phyloP scores from a whole-genome alignment of 2,113 vertebrate genomes.

The Dascyllus trimaculatus region DNA sequence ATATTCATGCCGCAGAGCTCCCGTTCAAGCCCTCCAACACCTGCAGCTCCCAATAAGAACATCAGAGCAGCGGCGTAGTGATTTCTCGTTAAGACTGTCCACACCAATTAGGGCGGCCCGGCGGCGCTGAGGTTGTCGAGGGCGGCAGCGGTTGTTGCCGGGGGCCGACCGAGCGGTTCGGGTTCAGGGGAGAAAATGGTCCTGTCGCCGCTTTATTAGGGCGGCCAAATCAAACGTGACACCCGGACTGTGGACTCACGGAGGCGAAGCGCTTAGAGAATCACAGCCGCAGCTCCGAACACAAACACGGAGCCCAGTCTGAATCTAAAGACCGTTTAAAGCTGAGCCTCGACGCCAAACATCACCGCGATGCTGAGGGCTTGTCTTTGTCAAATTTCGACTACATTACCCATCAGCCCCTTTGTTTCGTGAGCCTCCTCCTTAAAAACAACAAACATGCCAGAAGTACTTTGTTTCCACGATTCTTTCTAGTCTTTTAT shows the following conservation, averaged over 20 bases:
- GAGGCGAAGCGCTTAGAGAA: slow-evolving; percentile 23
- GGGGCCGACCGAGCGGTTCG: slow-evolving; percentile 24
- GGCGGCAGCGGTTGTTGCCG: slow-evolving; percentile 23
- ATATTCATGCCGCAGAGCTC: neutral
- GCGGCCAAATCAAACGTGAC: slow-evolving; percentile 79
- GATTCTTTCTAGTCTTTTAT: too few relatives aligned
- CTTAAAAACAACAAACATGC: too few relatives aligned
- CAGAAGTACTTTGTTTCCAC: too few relatives aligned
- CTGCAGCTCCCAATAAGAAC: slow-evolving; percentile 53
- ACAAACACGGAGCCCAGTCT: neutral
- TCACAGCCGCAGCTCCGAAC: neutral
- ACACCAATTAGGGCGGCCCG: slow-evolving; percentile 47
- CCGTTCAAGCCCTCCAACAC: slow-evolving; percentile 37
- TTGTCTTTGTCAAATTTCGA: too few relatives aligned
- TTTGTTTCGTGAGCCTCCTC: too few relatives aligned
- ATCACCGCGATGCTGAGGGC: too few relatives aligned
- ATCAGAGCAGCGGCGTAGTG: slow-evolving; percentile 50
- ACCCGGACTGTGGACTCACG: slow-evolving; percentile 49
- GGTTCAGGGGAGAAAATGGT: slow-evolving; percentile 72
- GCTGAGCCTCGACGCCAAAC: too few relatives aligned
- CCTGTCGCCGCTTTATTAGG: slow-evolving; percentile 73
- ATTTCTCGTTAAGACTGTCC: slow-evolving; percentile 69
- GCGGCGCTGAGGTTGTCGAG: neutral
- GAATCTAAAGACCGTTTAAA: too few relatives aligned
- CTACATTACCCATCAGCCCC: too few relatives aligned